Evolutionary conservation across 2,888 invertebrate species (phyloP).

Genomic region (Thalpophila matura): DNA sequence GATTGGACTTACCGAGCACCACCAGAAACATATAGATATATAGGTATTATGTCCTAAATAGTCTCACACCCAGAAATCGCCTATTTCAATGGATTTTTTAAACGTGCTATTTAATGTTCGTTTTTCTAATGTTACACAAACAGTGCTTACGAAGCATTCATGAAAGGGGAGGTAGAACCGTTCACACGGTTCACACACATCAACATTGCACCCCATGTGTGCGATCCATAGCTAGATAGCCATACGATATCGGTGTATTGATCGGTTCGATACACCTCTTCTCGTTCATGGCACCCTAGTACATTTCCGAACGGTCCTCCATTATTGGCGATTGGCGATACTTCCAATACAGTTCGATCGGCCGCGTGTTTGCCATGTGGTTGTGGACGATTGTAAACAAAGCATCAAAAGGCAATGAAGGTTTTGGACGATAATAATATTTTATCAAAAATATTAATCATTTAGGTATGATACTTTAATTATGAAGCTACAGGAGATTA

Average conservation of each 20-base stretch:
- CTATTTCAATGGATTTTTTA: no score
- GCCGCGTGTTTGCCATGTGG: neutral
- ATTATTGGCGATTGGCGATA: conserved; percentile 88
- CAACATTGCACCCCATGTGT: conserved; percentile 40
- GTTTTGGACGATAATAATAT: neutral
- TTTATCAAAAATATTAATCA: neutral
- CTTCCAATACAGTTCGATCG: conserved; percentile 66
- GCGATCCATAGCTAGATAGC: conserved; percentile 55
- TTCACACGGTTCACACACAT: conserved; percentile 23
- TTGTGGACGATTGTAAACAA: neutral
- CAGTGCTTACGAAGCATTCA: conserved; percentile 23
- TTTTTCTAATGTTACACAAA: neutral
- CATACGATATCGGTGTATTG: conserved; percentile 75
- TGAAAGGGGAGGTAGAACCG: conserved; percentile 26
- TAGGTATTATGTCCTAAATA: no score
- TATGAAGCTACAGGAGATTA: neutral
- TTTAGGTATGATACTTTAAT: neutral
- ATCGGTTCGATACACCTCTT: conserved; percentile 83
- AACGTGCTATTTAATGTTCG: neutral
- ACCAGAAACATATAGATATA: no score
- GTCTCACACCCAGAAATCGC: no score
- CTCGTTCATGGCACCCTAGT: conserved; percentile 77
- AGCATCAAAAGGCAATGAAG: no score
- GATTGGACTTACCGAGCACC: no score
- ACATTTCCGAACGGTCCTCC: conserved; percentile 86